Evolutionary conservation across 2,888 invertebrate species (phyloP), one percentile per base, ranked within the genome.

Genomic region (Lochmaea crataegi): DNA sequence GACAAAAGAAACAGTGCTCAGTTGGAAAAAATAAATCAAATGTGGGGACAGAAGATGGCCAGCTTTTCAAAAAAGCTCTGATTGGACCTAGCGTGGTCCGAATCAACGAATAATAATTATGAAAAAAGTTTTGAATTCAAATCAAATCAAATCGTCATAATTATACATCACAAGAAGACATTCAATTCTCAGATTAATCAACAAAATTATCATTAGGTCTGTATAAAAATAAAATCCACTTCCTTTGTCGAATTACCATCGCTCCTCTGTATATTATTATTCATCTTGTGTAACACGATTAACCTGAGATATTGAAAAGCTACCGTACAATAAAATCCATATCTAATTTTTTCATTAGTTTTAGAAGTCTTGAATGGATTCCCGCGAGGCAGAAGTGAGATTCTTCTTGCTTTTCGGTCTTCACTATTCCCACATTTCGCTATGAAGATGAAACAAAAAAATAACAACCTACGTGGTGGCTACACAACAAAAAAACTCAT

Each of bases 271-370:
- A n/a, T 38, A 38, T 38, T 7, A n/a, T 48, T 48, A n/a, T 48
- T 48, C n/a, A 48, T 57, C 57, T 10, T 26, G 9, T 60, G 32
- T 32, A n/a, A 16, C n/a, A 41, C 32, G n/a, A 60, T 38, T 60
- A 60, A 60, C n/a, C 16, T n/a, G 60, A n/a, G 7, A 38, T 60
- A 60, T 60, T 60, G 41, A 68, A 68, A 60, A n/a, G 82, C 83
- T 84, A 84, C 83, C 80, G 84, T 80, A 80, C 80, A 80, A 82
- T 83, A 82, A 83, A 82, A 82, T 81, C 84, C 85, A 82, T 84
- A 83, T 83, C 85, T 82, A 84, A 84, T 84, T 84, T 83, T 83
- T 84, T 83, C 72, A 84, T 85, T 85, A 84, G 82, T 80, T 83
- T 64, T 51, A 42, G n/a, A 61, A 41, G 12, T 41, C 38, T 75